Percentiles rank a stretch among this genome's conserved stretches.
Conservation (phyloP, 2,888 invertebrate species). For the Erebia ligea region DNA sequence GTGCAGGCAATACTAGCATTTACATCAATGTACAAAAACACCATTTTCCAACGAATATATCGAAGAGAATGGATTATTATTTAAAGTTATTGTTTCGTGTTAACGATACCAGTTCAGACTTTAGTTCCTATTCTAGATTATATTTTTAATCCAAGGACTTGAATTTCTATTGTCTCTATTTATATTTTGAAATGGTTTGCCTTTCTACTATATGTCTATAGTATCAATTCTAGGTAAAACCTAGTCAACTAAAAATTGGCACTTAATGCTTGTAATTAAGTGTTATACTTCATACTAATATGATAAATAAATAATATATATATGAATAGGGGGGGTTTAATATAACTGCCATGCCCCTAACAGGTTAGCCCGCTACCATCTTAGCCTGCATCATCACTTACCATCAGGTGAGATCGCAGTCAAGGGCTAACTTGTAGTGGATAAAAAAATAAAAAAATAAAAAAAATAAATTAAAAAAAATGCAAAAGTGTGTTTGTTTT, state of each 20-base stretch:
- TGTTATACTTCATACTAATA: neutral
- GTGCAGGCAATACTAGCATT: neutral
- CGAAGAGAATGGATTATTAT: constrained; percentile 29
- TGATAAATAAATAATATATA: too few species aligned
- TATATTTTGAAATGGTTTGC: neutral
- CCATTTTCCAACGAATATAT: neutral
- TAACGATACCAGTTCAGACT: constrained; percentile 1
- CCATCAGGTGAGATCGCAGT: too few species aligned
- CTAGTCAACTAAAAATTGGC: neutral
- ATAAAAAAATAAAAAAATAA: too few species aligned
- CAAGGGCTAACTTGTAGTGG: too few species aligned
- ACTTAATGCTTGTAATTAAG: neutral
- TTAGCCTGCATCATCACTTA: too few species aligned
- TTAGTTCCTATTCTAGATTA: constrained; percentile 27
- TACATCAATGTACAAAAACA: neutral
- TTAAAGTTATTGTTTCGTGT: constrained; percentile 27
- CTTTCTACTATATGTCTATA: neutral
- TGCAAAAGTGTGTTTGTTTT: neutral
- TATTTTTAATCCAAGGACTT: constrained; percentile 31
- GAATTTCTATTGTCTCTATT: constrained; percentile 18
- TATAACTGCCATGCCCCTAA: too few species aligned
- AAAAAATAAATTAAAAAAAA: too few species aligned
- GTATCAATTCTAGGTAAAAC: neutral
- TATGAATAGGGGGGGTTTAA: too few species aligned
- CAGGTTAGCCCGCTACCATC: too few species aligned